Base-by-base conservation (phyloP, 2,888 invertebrate genomes). In the Xylocampa areola region DNA sequence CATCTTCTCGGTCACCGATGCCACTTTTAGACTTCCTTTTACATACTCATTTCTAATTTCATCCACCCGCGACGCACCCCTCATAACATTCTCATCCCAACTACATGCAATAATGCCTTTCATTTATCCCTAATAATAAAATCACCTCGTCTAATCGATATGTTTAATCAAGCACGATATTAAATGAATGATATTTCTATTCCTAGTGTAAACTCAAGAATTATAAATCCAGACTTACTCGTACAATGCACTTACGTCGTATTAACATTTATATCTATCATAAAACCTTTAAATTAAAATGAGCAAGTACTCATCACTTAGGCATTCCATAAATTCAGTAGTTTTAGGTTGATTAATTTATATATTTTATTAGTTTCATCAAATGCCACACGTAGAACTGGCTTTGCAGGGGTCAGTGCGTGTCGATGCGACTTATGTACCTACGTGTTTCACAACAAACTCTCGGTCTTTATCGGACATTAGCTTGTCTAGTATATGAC, bases 301-400 rank as follows among this genome's bases (percentile, higher is more conserved):
- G 30, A 41, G 25, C 49, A 55, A 52, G 30, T 67, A n/a, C 19
- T 1, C 16, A 52, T 53, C 23, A 58, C 33, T 36, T 59, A 30
- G 16, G 41, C 33, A 52, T 60, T 61, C 49, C 53, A 67, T 66
- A 69, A 59, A 69, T 68, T 68, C 41, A 70, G 61, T 57, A 61
- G 60, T 44, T 54, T 65, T 44, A 64, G 53, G 61, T 68, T 63
- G 44, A 52, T 70, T 68, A 59, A 32, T 67, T 48, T 64, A 51
- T 35, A 67, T 69, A 81, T 84, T 83, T 81, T 84, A 84, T 85
- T 80, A 72, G 74, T 80, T 79, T 76, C 80, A 77, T 82, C 79
- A 90, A 91, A 89, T 89, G 89, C 85, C 89, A 88, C 77, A 76
- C 74, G 81, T 68, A 75, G 73, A 88, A 90, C 90, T 85, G 86